A percentile compares a stretch with the other conserved stretches of the same genome.
Conservation (phyloP, 1,140 invertebrate species). For the Zaprionus vittiger region DNA sequence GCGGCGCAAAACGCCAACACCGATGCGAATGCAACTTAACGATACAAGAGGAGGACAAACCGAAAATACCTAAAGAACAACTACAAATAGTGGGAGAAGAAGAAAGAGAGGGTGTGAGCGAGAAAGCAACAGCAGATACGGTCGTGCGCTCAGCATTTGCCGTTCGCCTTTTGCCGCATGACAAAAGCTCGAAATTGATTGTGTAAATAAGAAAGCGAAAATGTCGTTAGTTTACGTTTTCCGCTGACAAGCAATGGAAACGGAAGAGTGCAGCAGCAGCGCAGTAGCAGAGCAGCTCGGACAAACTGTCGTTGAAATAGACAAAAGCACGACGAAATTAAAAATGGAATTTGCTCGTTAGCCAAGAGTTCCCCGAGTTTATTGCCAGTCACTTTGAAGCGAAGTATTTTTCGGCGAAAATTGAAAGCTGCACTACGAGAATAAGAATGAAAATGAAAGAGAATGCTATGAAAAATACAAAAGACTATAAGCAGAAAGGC, state of each 20-base stretch:
- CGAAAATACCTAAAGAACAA: conserved; percentile 22
- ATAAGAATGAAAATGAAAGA: conserved; percentile 16
- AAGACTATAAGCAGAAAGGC: background rate
- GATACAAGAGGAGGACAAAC: conserved; percentile 49
- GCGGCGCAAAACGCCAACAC: conserved; percentile 61
- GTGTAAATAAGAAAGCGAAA: conserved; percentile 82
- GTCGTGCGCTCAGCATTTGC: conserved; percentile 48
- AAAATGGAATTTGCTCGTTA: conserved; percentile 80
- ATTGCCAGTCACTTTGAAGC: conserved; percentile 73
- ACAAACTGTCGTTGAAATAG: conserved; percentile 54
- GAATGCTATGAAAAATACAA: background rate
- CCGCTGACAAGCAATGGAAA: conserved; percentile 75
- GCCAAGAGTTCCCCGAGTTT: conserved; percentile 54
- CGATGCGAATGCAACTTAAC: conserved; percentile 48
- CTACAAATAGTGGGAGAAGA: background rate
- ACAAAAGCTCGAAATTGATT: conserved; percentile 78
- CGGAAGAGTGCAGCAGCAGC: conserved; percentile 19
- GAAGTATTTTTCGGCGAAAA: conserved; percentile 59
- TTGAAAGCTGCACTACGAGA: conserved; percentile 42
- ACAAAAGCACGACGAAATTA: conserved; percentile 58
- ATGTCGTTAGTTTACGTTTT: conserved; percentile 82
- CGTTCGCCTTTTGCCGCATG: conserved; percentile 64
- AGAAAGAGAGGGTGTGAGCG: conserved; percentile 19
- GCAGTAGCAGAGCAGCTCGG: conserved; percentile 6
- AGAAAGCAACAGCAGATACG: background rate